A percentile compares a stretch with the other conserved stretches of the same genome.
Conservation (phyloP, 2,888 invertebrate species). For the Euplexia lucipara region DNA sequence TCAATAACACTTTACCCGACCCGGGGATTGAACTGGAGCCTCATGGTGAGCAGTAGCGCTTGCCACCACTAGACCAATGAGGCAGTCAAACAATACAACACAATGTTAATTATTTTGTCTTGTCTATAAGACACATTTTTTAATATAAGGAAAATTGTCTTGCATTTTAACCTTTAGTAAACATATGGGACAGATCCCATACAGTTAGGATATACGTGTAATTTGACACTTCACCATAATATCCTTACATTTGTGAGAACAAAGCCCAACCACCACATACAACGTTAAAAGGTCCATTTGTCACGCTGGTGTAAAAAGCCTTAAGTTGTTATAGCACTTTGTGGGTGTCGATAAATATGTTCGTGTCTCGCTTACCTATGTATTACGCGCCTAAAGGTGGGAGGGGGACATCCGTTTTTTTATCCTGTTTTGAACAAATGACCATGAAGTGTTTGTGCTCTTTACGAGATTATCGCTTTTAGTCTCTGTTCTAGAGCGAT, state of each 20-base stretch:
- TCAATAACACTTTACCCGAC: too few relatives aligned
- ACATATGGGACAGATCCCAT: background rate
- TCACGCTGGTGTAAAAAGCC: slow-evolving; percentile 59
- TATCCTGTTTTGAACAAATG: slow-evolving; percentile 31
- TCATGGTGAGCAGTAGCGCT: too few relatives aligned
- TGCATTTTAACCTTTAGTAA: too few relatives aligned
- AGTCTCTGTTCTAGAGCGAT: background rate
- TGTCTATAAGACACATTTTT: too few relatives aligned
- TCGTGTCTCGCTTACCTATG: slow-evolving; percentile 45
- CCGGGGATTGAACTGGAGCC: too few relatives aligned
- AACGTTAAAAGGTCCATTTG: slow-evolving; percentile 67
- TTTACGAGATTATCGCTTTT: slow-evolving; percentile 2
- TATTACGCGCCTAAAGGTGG: slow-evolving; percentile 3
- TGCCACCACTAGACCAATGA: too few relatives aligned
- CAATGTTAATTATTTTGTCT: too few relatives aligned
- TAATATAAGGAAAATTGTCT: too few relatives aligned
- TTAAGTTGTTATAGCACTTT: slow-evolving; percentile 54
- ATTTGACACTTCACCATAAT: slow-evolving; percentile 19
- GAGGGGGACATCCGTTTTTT: slow-evolving; percentile 19
- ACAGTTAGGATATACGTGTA: background rate
- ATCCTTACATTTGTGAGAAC: slow-evolving; percentile 17
- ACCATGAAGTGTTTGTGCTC: slow-evolving; percentile 4
- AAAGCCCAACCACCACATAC: slow-evolving; percentile 31
- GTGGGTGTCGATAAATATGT: slow-evolving; percentile 62
- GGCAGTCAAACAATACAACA: too few relatives aligned